phyloP scores from a whole-genome alignment of 1,140 invertebrate species.

The Pectinophora gossypiella region DNA sequence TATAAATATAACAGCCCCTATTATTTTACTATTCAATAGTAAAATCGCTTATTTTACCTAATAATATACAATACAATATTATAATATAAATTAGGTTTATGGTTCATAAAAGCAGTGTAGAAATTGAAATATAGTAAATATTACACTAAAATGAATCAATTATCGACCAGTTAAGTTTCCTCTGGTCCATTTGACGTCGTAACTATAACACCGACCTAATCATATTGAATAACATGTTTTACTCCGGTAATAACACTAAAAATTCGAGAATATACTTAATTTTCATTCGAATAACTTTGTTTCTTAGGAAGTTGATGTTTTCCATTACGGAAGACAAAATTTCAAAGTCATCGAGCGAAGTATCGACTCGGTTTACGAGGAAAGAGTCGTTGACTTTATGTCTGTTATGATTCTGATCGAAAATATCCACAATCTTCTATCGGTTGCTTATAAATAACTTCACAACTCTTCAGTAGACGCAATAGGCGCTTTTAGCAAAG shows the following conservation, averaged over 20 bases:
- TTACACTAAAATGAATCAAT: too few relatives aligned
- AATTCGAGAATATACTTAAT: too few relatives aligned
- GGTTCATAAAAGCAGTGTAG: constrained; percentile 39
- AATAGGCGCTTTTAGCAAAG: constrained; percentile 77
- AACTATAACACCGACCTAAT: constrained; percentile 1
- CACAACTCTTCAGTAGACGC: constrained; percentile 80
- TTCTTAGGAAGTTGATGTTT: not conserved
- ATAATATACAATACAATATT: constrained; percentile 40
- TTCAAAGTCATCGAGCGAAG: not conserved
- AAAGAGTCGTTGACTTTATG: too few relatives aligned
- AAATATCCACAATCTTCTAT: not conserved
- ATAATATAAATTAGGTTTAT: constrained; percentile 31
- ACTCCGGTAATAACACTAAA: not conserved
- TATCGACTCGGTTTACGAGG: too few relatives aligned
- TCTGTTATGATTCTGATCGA: too few relatives aligned
- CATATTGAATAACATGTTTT: not conserved
- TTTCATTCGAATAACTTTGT: too few relatives aligned
- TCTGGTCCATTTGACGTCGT: constrained; percentile 8
- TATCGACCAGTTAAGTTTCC: constrained; percentile 7
- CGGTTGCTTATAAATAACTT: too few relatives aligned
- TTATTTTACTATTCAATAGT: constrained; percentile 66
- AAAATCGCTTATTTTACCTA: constrained; percentile 47
- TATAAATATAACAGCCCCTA: constrained; percentile 68
- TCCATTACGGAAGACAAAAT: not conserved
- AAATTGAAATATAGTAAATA: constrained; percentile 28